These are phyloP conservation scores for Odobenus rosmarus DNA, from an alignment of 2,113 vertebrate genomes.

Conservation along the genomic window DNA sequence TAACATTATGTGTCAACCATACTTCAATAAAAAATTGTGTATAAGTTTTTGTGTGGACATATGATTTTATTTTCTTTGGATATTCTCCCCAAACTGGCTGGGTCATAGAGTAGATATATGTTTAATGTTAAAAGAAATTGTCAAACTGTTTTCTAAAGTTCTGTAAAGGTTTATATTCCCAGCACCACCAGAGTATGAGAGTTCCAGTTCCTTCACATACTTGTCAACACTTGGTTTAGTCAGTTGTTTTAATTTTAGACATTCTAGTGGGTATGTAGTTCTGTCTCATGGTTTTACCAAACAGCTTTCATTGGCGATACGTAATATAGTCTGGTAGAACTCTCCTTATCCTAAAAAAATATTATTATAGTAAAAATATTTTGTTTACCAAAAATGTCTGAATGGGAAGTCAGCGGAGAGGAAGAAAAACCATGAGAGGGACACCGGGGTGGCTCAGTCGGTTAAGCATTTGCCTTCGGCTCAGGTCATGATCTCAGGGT, in stretches of 20 bases:
- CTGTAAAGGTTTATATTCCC: neutral
- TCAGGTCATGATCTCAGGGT: too few species aligned
- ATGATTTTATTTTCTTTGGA: neutral
- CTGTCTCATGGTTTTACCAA: neutral
- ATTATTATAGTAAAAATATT: neutral
- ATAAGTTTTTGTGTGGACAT: neutral
- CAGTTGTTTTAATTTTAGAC: neutral
- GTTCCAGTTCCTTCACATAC: neutral
- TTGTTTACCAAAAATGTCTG: neutral
- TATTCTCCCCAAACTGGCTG: neutral
- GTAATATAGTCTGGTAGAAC: neutral
- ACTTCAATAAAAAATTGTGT: neutral
- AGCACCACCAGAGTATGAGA: neutral
- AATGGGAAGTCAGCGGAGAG: too few species aligned
- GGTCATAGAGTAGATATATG: neutral
- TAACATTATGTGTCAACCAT: neutral
- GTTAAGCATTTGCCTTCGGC: too few species aligned
- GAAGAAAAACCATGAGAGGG: too few species aligned
- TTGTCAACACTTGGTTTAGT: neutral
- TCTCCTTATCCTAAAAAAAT: neutral
- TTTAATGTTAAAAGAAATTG: slow-evolving; percentile 45
- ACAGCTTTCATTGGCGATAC: neutral
- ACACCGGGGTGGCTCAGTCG: too few species aligned
- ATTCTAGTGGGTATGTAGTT: neutral
- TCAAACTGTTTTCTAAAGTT: neutral